Evolutionary conservation across 2,113 vertebrate genomes (phyloP).

Genomic region (Chunga burmeisteri): DNA sequence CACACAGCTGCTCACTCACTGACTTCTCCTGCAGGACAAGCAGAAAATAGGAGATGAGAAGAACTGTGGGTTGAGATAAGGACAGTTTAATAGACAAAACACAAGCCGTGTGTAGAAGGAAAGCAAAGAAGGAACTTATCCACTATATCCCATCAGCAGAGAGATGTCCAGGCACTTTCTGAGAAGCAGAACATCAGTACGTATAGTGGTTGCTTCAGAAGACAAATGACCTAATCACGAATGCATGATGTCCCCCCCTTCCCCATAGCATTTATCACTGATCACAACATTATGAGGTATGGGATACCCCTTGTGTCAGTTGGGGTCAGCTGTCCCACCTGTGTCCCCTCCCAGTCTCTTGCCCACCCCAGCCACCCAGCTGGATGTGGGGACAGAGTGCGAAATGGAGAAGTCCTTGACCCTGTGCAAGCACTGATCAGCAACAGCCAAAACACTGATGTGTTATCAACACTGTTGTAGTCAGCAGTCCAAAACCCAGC

Average conservation of each 20-base stretch:
- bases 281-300: not conserved
- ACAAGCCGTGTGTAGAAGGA: not conserved
- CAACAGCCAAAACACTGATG: not conserved
- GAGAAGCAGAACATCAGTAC: not conserved
- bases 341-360: not conserved
- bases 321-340: not conserved
- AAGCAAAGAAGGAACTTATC: not conserved
- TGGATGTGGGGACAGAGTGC: rapidly evolving
- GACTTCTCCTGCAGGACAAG: not conserved
- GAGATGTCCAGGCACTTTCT: not conserved
- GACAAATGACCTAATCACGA: not conserved
- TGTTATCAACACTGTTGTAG: not conserved
- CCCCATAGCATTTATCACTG: not conserved
- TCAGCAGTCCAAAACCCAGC: not conserved
- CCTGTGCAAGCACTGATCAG: not conserved
- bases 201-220: not conserved
- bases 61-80: not conserved
- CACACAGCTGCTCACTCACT: not conserved
- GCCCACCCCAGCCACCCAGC: too few relatives aligned
- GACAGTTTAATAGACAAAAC: not conserved
- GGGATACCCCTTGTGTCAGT: not conserved
- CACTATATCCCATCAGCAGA: not conserved
- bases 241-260: not conserved
- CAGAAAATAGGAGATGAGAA: not conserved
- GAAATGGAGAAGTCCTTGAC: not conserved